Conservation (phyloP, 2,113 vertebrate species). For the Hemibates koningsi region DNA sequence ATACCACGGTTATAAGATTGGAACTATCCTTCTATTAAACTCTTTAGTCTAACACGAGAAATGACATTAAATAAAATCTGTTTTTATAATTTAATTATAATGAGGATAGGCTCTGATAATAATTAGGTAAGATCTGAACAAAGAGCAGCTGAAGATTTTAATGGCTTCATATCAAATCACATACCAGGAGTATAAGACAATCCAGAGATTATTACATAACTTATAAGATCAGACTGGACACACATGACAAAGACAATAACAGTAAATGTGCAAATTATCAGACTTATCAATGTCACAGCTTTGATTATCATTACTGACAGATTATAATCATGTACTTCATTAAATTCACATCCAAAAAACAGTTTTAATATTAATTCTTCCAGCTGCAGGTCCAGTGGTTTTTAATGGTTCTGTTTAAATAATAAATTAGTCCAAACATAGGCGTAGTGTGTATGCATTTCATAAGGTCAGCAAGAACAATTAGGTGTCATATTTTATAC, state of each 20-base stretch:
- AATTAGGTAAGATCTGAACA: background rate
- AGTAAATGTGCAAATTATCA: background rate
- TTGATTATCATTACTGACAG: background rate
- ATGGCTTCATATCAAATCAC: too few species aligned
- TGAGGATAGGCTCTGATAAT: background rate
- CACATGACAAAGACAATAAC: background rate
- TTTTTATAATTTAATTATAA: background rate
- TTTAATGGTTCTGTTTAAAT: background rate
- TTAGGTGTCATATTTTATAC: background rate
- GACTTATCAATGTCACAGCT: background rate
- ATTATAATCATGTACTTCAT: background rate
- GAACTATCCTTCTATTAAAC: background rate
- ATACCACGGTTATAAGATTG: background rate
- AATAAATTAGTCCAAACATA: background rate
- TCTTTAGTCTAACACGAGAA: background rate
- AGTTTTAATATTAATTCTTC: background rate
- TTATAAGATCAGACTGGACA: background rate
- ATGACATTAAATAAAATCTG: background rate
- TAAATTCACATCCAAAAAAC: background rate
- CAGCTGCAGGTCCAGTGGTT: background rate
- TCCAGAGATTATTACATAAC: background rate
- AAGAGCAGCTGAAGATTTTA: background rate
- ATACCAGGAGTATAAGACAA: background rate
- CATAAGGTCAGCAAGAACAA: background rate
- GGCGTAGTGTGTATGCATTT: background rate